These are phyloP conservation scores for Pseudochaenichthys georgianus DNA, from an alignment of 2,797 vertebrate genomes.

Conservation along the genomic window DNA sequence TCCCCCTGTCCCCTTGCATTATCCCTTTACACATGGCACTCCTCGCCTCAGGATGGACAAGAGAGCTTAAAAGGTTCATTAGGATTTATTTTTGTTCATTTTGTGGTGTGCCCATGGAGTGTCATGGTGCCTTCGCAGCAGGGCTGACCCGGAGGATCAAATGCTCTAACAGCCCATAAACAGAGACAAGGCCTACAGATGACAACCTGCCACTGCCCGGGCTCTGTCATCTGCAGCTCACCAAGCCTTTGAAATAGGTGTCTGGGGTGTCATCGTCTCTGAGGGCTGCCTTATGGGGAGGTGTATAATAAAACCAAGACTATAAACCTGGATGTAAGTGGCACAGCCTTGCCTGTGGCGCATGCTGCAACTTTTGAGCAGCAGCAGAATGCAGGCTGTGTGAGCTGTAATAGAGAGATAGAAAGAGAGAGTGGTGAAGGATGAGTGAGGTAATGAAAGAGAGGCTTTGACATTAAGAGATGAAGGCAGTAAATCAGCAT, in stretches of 20 bases:
- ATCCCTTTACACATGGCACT: conserved; percentile 61
- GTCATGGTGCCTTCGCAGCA: conserved; percentile 58
- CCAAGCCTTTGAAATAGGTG: conserved; percentile 77
- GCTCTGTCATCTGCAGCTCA: conserved; percentile 72
- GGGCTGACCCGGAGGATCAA: conserved; percentile 74
- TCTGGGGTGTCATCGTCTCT: conserved; percentile 79
- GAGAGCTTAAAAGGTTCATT: conserved; percentile 83
- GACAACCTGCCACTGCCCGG: conserved; percentile 73
- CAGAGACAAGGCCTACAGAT: conserved; percentile 74
- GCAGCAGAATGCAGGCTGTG: conserved; percentile 19
- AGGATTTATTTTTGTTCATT: conserved; percentile 84
- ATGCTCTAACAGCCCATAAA: conserved; percentile 79
- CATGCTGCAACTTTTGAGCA: conserved; percentile 64
- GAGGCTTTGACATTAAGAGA: conserved; percentile 52
- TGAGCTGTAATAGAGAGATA: conserved; percentile 15
- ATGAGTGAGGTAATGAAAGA: conserved; percentile 32
- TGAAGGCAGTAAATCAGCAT: conserved; percentile 57
- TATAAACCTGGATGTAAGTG: conserved; percentile 78
- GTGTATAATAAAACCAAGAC: conserved; percentile 76
- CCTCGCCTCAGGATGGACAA: conserved; percentile 62
- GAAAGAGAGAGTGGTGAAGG: background rate
- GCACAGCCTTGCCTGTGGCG: conserved; percentile 68
- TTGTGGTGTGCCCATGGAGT: conserved; percentile 71
- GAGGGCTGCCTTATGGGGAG: conserved; percentile 77
- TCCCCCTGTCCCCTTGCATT: conserved; percentile 78